Percentiles rank a stretch among this genome's conserved stretches.
phyloP scores from a whole-genome alignment of 1,140 invertebrate genomes.

The Apis laboriosa region DNA sequence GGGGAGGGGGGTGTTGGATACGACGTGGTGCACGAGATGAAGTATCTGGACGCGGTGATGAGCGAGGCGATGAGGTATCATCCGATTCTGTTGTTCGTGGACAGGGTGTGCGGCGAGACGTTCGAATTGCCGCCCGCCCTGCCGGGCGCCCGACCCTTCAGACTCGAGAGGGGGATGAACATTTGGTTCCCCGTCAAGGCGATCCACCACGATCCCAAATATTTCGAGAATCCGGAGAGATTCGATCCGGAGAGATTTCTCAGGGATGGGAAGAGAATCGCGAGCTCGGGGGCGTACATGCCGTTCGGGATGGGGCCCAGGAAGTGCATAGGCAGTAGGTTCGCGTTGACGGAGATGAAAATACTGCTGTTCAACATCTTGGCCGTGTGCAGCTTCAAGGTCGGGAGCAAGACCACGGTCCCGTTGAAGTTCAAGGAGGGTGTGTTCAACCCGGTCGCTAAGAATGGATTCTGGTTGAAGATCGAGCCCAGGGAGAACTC shows the following conservation, averaged over 20 bases:
- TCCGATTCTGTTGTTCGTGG: slow-evolving; percentile 79
- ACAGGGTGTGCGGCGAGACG: slow-evolving; percentile 80
- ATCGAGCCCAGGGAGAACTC: slow-evolving; percentile 32
- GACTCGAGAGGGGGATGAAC: slow-evolving; percentile 74
- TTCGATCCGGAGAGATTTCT: slow-evolving; percentile 82
- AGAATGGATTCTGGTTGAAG: slow-evolving; percentile 44
- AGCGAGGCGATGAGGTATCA: slow-evolving; percentile 83
- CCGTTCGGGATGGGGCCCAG: slow-evolving; percentile 54
- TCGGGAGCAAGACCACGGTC: not conserved
- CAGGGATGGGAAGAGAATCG: slow-evolving; percentile 72
- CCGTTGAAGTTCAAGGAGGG: slow-evolving; percentile 16
- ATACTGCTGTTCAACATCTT: slow-evolving; percentile 34
- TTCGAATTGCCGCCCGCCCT: slow-evolving; percentile 77
- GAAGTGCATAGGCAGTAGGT: slow-evolving; percentile 71
- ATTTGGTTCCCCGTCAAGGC: slow-evolving; percentile 79
- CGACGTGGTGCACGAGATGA: slow-evolving; percentile 74
- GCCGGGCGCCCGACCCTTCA: slow-evolving; percentile 54
- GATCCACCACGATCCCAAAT: slow-evolving; percentile 83
- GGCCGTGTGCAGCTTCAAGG: slow-evolving; percentile 27
- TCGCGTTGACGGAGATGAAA: slow-evolving; percentile 53
- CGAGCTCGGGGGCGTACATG: slow-evolving; percentile 9
- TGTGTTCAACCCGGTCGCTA: not conserved
- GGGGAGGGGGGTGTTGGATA: slow-evolving; percentile 74
- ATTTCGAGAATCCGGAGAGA: slow-evolving; percentile 83
- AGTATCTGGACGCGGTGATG: slow-evolving; percentile 80